Percentiles rank a stretch among this genome's conserved stretches.
phyloP scores from a whole-genome alignment of 2,888 invertebrate species.

The Tenodera sinensis region DNA sequence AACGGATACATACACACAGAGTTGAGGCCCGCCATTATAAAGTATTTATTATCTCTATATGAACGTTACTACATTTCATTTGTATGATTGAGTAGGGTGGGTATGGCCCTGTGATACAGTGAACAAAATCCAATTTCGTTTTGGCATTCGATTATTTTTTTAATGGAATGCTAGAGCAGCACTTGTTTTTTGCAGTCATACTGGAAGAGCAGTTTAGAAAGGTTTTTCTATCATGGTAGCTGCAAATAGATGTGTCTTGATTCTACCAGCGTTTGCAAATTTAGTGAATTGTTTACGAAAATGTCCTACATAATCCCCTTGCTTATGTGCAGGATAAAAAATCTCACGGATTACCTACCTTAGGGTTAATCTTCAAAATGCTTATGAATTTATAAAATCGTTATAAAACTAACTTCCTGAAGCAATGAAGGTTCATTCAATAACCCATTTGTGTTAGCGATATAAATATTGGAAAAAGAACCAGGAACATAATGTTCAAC shows the following conservation, averaged over 20 bases:
- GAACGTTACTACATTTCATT: not conserved
- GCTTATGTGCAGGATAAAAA: too few species aligned
- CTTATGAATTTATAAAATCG: too few species aligned
- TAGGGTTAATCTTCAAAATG: too few species aligned
- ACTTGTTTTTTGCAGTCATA: not conserved
- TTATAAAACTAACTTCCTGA: too few species aligned
- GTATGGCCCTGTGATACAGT: not conserved
- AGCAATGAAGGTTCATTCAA: too few species aligned
- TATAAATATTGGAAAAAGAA: too few species aligned
- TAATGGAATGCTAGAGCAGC: not conserved
- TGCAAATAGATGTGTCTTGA: not conserved
- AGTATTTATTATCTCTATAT: slow-evolving; percentile 7
- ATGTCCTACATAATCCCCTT: too few species aligned
- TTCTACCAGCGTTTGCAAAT: not conserved
- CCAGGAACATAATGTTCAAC: too few species aligned
- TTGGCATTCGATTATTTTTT: not conserved
- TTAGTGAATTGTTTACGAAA: too few species aligned
- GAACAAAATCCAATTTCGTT: not conserved
- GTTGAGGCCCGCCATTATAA: not conserved
- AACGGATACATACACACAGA: not conserved
- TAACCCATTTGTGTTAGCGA: too few species aligned
- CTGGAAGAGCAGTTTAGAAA: not conserved
- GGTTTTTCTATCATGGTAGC: not conserved
- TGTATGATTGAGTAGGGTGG: slow-evolving; percentile 1
- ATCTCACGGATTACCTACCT: too few species aligned